Conservation (phyloP, 2,888 invertebrate species). For the Acleris laterana region DNA sequence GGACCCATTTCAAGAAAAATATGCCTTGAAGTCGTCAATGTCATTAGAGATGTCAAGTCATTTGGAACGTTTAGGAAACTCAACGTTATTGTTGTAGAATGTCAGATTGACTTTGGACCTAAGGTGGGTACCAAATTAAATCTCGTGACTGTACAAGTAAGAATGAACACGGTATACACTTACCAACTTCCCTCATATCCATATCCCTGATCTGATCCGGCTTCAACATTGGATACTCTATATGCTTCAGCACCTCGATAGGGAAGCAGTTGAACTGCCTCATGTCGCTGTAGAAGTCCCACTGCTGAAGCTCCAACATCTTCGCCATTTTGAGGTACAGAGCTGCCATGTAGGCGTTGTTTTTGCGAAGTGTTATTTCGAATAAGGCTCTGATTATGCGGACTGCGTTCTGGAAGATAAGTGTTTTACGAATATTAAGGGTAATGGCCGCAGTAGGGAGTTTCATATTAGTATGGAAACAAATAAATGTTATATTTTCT, state of each 20-base stretch:
- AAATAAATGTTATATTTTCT: no score
- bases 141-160: no score
- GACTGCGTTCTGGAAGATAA: slow-evolving; percentile 90
- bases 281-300: slow-evolving; percentile 94
- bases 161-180: slow-evolving; percentile 35
- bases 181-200: slow-evolving; percentile 93
- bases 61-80: no score
- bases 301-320: slow-evolving; percentile 96
- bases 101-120: no score
- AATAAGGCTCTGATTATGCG: slow-evolving; percentile 96
- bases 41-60: no score
- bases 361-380: slow-evolving; percentile 95
- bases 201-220: slow-evolving; percentile 93
- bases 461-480: no score
- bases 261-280: slow-evolving; percentile 92
- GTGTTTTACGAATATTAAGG: not conserved
- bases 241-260: slow-evolving; percentile 91
- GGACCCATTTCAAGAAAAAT: no score
- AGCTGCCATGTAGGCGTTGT: slow-evolving; percentile 95
- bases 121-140: no score
- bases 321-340: slow-evolving; percentile 94
- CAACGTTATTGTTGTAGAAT: no score
- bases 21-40: no score
- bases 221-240: slow-evolving; percentile 90
- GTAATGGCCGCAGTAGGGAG: no score